Evolutionary conservation across 2,888 invertebrate genomes (phyloP), one percentile per base, ranked within the genome.

Genomic region (Macaria notata): DNA sequence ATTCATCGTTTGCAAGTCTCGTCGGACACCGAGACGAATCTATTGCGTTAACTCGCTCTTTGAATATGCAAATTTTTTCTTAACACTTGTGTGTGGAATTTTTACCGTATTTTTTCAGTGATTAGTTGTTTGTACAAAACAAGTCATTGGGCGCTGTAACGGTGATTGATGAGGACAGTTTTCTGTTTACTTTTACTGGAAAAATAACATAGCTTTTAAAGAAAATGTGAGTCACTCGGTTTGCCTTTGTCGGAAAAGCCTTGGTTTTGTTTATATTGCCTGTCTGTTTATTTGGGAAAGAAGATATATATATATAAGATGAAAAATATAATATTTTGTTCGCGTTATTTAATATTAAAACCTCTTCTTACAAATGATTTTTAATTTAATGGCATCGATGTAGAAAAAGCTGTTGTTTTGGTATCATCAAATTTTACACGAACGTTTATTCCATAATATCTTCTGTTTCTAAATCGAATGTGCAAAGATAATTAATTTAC

Each of bases 51-150:
- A 29, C 44, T 46, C 44, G 48, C 19, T 47, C 9, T 9, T 36
- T 54, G 30, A 36, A 36, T 61, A 63, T 62, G 49, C 19, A 49
- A 51, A 59, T 50, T 42, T 55, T 63, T 7, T 31, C n/a, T 54
- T 46, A 52, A 49, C 42, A 44, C 41, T 57, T 6, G 44, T 29
- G 56, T 45, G 49, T 45, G 29, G 29, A n/a, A 4, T 55, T n/a
- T 48, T 52, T 19, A 8, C 29, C 43, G 29, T 44, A 31, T 3
- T 29, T 48, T 9, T 52, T 52, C 41, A 36, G 9, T 9, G 7
- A 36, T 42, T 31, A 42, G 31, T 48, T 48, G 48, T 57, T 52
- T 46, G 9, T 45, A 29, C 7, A 33, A 45, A 56, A 29, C 31
- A 36, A 31, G 8, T 56, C 44, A 47, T 31, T 44, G 31, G 31